Percentiles rank a stretch among this genome's conserved stretches.
Conservation (phyloP, 2,113 vertebrate species). For the Spheniscus mendiculus region DNA sequence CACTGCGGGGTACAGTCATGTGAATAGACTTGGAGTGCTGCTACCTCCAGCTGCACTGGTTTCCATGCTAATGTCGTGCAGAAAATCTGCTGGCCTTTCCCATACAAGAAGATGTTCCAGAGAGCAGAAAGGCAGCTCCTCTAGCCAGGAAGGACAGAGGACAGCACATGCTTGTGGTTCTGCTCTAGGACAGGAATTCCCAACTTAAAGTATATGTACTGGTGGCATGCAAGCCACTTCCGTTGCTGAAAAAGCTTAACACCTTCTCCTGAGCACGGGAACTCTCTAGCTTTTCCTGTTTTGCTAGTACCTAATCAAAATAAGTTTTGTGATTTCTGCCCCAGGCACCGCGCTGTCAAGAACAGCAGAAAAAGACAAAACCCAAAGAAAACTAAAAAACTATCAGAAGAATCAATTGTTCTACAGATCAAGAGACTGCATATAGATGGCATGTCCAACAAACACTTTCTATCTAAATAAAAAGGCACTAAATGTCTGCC, state of each 20-base stretch:
- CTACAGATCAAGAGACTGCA: neutral
- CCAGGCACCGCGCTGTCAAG: neutral
- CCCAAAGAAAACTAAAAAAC: neutral
- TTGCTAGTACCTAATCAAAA: neutral
- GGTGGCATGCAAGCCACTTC: slow-evolving; percentile 2
- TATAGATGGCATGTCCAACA: neutral
- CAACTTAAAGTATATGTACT: neutral
- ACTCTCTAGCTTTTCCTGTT: neutral
- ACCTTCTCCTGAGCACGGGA: neutral
- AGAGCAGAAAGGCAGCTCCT: neutral
- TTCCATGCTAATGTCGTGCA: neutral
- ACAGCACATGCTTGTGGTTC: neutral
- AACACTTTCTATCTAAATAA: neutral
- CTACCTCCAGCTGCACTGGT: neutral
- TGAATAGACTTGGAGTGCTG: neutral
- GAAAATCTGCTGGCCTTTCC: neutral
- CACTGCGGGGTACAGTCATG: neutral
- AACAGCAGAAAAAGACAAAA: neutral
- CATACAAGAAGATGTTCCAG: neutral
- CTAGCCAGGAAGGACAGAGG: neutral
- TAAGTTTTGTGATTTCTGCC: neutral
- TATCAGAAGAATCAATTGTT: neutral
- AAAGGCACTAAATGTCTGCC: neutral
- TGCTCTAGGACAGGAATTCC: slow-evolving; percentile 20
- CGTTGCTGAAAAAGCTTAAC: neutral